These are phyloP conservation scores for Phymatocera aterrima DNA, from an alignment of 2,888 invertebrate species.

Conservation along the genomic window DNA sequence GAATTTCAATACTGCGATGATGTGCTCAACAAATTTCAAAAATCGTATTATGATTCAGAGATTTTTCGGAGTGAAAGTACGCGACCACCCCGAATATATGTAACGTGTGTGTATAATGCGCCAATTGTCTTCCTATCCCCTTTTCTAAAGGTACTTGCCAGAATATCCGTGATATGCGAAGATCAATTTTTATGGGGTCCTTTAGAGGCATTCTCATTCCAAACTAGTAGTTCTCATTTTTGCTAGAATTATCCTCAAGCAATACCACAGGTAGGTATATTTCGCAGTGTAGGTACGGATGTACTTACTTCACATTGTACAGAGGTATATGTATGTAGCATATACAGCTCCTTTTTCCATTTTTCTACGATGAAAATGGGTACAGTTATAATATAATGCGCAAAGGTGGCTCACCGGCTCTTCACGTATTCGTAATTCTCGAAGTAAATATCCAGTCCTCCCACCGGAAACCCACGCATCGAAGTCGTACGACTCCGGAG, in stretches of 20 bases:
- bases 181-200: too few species aligned
- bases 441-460: conserved; percentile 57
- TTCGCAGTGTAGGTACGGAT: too few species aligned
- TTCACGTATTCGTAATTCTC: conserved; percentile 35
- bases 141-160: too few species aligned
- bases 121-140: too few species aligned
- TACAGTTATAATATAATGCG: conserved; percentile 23
- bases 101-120: too few species aligned
- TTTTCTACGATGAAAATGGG: conserved; percentile 10
- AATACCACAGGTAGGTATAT: not conserved
- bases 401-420: conserved; percentile 16
- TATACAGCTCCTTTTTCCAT: not conserved
- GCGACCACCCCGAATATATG: too few species aligned
- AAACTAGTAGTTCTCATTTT: too few species aligned
- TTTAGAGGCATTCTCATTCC: too few species aligned
- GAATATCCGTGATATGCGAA: too few species aligned
- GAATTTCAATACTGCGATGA: too few species aligned
- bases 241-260: not conserved
- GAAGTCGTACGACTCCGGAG: conserved; percentile 52
- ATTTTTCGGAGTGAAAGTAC: too few species aligned
- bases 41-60: too few species aligned
- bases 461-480: conserved; percentile 59
- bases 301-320: not conserved
- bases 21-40: not conserved
- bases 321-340: not conserved